Base-by-base conservation (phyloP, 2,797 vertebrate genomes). In the Microchirus variegatus region DNA sequence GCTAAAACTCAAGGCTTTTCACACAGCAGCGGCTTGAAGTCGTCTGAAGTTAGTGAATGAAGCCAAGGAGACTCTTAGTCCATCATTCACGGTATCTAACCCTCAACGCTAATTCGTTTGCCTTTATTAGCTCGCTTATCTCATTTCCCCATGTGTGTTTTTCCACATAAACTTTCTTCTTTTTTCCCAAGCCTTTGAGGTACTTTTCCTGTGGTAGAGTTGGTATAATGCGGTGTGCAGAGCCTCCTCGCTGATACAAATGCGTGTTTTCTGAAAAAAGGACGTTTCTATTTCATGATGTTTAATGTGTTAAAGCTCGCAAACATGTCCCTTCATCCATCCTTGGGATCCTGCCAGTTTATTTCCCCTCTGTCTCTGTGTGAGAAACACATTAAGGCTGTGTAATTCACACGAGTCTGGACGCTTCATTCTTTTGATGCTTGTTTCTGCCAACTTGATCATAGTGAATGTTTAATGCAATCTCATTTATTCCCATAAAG, bases 401-500 rank as follows among this genome's bases (percentile, higher is more conserved):
- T 38, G 10, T 38, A 38, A 65, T 40, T 60, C 47, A 41, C 19
- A 47, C 55, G 53, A 58, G 0, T 37, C 47, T 36, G 63, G 36
- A 2, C 17, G 55, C 45, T 53, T 64, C 38, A 9, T 63, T 44
- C 68, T 67, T 48, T 43, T 44, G 0, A 43, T 38, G 58, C 59
- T 58, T 67, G 36, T 65, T 78, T 67, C 73, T 2, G 40, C 44
- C 14, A 13, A 44, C 40, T 55, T 70, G 46, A 77, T 77, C 73
- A 65, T 1, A 47, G 48, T 47, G 63, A 78, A 74, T 77, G 44
- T 65, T 72, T 75, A 67, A 80, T 75, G 59, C 2, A 8, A 40
- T 52, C 37, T 31, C 53, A 52, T 65, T 68, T 56, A 17, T 37
- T 44, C 48, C 50, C 14, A 38, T 54, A 35, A 63, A 73, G 51